Evolutionary conservation across 2,888 invertebrate genomes (phyloP).

Genomic region (Sceliomorpha sp.): DNA sequence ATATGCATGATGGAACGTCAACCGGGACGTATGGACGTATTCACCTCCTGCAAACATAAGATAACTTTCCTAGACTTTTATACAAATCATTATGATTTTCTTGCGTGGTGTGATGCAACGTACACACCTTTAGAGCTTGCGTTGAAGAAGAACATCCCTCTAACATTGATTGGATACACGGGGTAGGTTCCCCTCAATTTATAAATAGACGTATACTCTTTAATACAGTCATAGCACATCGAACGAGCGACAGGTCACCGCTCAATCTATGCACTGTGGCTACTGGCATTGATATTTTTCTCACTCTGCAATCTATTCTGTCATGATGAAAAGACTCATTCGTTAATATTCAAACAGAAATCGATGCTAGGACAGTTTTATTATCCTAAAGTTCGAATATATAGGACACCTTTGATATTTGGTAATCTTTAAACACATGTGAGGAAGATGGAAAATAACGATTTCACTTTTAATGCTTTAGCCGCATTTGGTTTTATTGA

Average conservation of each 20-base stretch:
- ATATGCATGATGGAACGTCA: too few relatives aligned
- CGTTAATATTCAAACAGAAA: constrained; percentile 20
- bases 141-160: constrained; percentile 40
- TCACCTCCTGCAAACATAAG: too few relatives aligned
- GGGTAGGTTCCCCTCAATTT: constrained; percentile 65
- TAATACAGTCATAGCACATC: constrained; percentile 78
- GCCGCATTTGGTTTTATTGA: too few relatives aligned
- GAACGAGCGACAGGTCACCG: constrained; percentile 81
- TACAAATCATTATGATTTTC: constrained; percentile 1
- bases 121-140: constrained; percentile 10
- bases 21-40: too few relatives aligned
- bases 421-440: too few relatives aligned
- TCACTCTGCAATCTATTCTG: constrained; percentile 24
- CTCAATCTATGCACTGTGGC: constrained; percentile 66
- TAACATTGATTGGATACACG: constrained; percentile 49
- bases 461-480: too few relatives aligned
- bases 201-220: constrained; percentile 79
- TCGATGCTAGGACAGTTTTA: constrained; percentile 19
- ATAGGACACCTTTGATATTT: too few relatives aligned
- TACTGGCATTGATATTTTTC: constrained; percentile 37
- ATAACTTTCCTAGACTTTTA: too few relatives aligned
- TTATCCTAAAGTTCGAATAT: background rate
- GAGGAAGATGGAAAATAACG: too few relatives aligned
- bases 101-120: background rate
- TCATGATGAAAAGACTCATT: constrained; percentile 21